These are phyloP conservation scores for Pseudanteris insignis DNA, from an alignment of 2,888 invertebrate genomes.

Conservation along the genomic window DNA sequence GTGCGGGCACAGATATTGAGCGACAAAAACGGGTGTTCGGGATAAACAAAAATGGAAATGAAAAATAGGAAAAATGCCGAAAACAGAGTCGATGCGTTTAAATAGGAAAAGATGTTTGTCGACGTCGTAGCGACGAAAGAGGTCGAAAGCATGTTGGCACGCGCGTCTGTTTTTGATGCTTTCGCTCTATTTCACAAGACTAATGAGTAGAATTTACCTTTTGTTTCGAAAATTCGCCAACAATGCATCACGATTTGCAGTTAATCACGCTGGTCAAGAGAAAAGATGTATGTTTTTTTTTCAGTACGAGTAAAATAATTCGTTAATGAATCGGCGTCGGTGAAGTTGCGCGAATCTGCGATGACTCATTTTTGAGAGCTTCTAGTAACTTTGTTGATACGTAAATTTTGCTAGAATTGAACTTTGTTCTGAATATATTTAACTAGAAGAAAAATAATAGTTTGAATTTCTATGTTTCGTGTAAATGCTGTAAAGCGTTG, in stretches of 20 bases:
- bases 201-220: constrained; percentile 49
- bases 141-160: constrained; percentile 45
- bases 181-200: constrained; percentile 51
- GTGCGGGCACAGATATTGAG: constrained; percentile 17
- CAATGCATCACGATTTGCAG: constrained; percentile 39
- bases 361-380: not conserved
- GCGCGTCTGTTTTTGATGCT: constrained; percentile 55
- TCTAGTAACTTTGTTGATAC: too few species aligned
- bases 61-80: too few species aligned
- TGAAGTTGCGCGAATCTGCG: not conserved
- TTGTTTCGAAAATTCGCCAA: constrained; percentile 41
- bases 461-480: too few species aligned
- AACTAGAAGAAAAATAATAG: too few species aligned
- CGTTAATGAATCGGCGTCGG: constrained; percentile 21
- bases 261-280: constrained; percentile 31
- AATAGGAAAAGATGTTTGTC: constrained; percentile 39
- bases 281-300: constrained; percentile 36
- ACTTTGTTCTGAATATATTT: too few species aligned
- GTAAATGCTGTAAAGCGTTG: too few species aligned
- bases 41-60: constrained; percentile 24
- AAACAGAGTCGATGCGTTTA: constrained; percentile 23
- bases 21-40: constrained; percentile 4
- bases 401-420: not conserved
- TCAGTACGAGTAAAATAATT: constrained; percentile 21
- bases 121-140: constrained; percentile 34